Evolutionary conservation across 2,888 invertebrate genomes (phyloP).

Genomic region (Megastigmus dorsalis): DNA sequence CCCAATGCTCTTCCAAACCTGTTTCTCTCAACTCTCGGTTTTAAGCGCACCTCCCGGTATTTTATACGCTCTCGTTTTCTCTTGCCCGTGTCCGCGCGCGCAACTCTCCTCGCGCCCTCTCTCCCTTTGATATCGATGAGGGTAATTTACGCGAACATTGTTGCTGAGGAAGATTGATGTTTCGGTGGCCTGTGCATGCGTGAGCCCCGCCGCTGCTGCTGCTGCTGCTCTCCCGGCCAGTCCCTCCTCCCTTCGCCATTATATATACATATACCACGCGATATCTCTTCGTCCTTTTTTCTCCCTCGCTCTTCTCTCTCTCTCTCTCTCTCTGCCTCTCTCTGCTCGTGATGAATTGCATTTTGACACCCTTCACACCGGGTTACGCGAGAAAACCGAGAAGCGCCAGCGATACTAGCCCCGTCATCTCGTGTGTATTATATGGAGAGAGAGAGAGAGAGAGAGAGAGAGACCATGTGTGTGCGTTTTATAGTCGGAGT

Average conservation of each 20-base stretch:
- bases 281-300: conserved; percentile 40
- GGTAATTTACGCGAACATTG: conserved; percentile 72
- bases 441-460: too few relatives aligned
- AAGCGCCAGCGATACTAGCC: conserved; percentile 61
- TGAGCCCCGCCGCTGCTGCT: too few relatives aligned
- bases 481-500: background rate
- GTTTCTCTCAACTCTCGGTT: too few relatives aligned
- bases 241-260: too few relatives aligned
- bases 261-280: too few relatives aligned
- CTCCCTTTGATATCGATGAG: conserved; percentile 72
- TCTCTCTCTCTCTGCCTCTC: conserved; percentile 50
- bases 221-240: too few relatives aligned
- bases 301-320: conserved; percentile 19
- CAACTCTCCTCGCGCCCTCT: conserved; percentile 56
- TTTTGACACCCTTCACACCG: conserved; percentile 63
- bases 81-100: conserved; percentile 47
- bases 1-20: too few relatives aligned
- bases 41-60: too few relatives aligned
- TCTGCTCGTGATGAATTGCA: conserved; percentile 66
- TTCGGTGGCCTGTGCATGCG: conserved; percentile 67
- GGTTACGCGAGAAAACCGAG: conserved; percentile 43
- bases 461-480: too few relatives aligned
- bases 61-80: conserved; percentile 49
- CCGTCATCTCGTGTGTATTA: conserved; percentile 20
- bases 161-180: conserved; percentile 73